A percentile compares a stretch with the other conserved stretches of the same genome.
Evolutionary conservation across 2,113 vertebrate species (phyloP).

Genomic region (Brachypteracias leptosomus): DNA sequence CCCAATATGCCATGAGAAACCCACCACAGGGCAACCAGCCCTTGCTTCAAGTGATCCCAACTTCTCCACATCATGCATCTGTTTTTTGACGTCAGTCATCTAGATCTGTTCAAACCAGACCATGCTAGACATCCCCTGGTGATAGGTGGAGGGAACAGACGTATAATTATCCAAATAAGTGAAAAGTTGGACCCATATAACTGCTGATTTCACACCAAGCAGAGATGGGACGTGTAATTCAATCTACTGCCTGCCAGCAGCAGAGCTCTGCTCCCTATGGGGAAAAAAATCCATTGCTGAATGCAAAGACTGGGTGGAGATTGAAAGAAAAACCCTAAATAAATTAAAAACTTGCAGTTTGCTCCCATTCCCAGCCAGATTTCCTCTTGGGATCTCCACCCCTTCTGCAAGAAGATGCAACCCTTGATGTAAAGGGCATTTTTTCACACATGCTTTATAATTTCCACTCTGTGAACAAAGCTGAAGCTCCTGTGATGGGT

Average conservation of each 20-base stretch:
- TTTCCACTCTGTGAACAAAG: neutral
- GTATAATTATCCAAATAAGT: neutral
- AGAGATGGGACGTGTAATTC: neutral
- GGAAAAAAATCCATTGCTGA: neutral
- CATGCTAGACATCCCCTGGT: neutral
- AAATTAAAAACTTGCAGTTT: neutral
- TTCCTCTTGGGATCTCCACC: neutral
- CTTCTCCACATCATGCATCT: neutral
- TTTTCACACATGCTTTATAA: neutral
- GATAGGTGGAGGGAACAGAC: neutral
- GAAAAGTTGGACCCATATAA: too few species aligned
- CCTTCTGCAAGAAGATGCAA: neutral
- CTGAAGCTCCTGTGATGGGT: neutral
- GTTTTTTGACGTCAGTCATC: too few species aligned
- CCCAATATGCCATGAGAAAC: neutral
- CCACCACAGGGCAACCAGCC: too few species aligned
- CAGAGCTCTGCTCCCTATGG: neutral
- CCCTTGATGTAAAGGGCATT: neutral
- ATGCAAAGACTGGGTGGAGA: neutral
- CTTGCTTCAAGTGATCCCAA: accelerated
- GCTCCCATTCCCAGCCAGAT: neutral
- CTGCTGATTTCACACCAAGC: neutral
- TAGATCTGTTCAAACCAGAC: neutral
- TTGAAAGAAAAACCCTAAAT: neutral
- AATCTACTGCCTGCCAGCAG: neutral